These are phyloP conservation scores for Rutilus rutilus DNA, from an alignment of 2,113 vertebrate species.

Conservation along the genomic window DNA sequence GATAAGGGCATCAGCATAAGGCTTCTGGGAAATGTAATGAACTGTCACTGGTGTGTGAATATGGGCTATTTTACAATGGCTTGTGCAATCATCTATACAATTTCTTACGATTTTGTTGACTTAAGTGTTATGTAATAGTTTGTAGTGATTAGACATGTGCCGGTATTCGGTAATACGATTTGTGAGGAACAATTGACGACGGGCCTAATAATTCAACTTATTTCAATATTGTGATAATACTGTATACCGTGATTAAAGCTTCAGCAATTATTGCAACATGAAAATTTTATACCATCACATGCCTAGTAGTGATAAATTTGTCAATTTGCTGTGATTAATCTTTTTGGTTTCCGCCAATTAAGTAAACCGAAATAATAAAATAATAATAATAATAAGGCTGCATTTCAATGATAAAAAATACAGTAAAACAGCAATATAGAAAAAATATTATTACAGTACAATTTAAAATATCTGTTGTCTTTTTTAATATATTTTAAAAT, in stretches of 20 bases:
- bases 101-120: background rate
- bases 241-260: too few species aligned
- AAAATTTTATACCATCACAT: too few species aligned
- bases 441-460: too few species aligned
- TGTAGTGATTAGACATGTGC: too few species aligned
- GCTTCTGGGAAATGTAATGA: constrained; percentile 19
- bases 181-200: too few species aligned
- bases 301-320: background rate
- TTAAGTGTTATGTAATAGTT: background rate
- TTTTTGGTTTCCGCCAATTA: background rate
- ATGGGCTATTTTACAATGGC: constrained; percentile 3
- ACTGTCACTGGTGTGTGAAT: constrained; percentile 1
- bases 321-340: background rate
- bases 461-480: too few species aligned
- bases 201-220: too few species aligned
- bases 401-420: background rate
- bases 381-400: background rate
- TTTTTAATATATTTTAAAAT: too few species aligned
- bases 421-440: background rate
- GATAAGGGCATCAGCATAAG: constrained; percentile 65
- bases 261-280: too few species aligned
- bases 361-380: background rate
- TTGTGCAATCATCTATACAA: background rate
- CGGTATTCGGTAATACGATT: too few species aligned
- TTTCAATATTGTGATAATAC: too few species aligned